Conservation (phyloP, 2,888 invertebrate genomes). For the Loripinus fragilis region DNA sequence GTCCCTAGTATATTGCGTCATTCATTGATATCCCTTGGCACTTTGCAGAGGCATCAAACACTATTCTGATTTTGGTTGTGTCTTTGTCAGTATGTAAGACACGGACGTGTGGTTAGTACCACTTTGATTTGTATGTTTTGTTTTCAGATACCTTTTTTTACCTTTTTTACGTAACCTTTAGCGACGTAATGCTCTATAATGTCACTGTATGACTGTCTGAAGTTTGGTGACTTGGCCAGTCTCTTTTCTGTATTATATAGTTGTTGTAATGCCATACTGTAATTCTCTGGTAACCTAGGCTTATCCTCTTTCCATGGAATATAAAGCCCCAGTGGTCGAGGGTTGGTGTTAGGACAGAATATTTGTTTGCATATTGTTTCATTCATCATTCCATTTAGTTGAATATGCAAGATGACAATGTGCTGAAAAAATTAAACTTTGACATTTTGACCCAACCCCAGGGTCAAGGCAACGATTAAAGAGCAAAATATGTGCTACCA, state of each 20-base stretch:
- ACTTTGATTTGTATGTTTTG: slow-evolving; percentile 9
- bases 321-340: too few relatives aligned
- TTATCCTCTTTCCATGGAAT: slow-evolving; percentile 31
- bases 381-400: too few relatives aligned
- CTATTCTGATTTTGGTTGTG: slow-evolving; percentile 46
- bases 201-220: slow-evolving; percentile 29
- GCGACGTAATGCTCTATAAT: slow-evolving; percentile 37
- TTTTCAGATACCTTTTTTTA: slow-evolving; percentile 11
- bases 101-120: slow-evolving; percentile 49
- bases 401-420: too few relatives aligned
- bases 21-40: slow-evolving; percentile 37
- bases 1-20: slow-evolving; percentile 44
- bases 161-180: slow-evolving; percentile 50
- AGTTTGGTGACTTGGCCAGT: slow-evolving; percentile 27
- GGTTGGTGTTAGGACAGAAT: too few relatives aligned
- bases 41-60: slow-evolving; percentile 55
- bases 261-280: slow-evolving; percentile 12
- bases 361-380: too few relatives aligned
- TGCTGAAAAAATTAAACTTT: too few relatives aligned
- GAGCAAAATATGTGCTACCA: too few relatives aligned
- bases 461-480: too few relatives aligned
- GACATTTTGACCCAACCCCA: too few relatives aligned
- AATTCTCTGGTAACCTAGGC: slow-evolving; percentile 12
- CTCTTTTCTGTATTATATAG: slow-evolving; percentile 38
- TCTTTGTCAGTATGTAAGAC: slow-evolving; percentile 35